These are phyloP conservation scores for Lapara coniferarum DNA, from an alignment of 2,888 invertebrate genomes.

Conservation along the genomic window DNA sequence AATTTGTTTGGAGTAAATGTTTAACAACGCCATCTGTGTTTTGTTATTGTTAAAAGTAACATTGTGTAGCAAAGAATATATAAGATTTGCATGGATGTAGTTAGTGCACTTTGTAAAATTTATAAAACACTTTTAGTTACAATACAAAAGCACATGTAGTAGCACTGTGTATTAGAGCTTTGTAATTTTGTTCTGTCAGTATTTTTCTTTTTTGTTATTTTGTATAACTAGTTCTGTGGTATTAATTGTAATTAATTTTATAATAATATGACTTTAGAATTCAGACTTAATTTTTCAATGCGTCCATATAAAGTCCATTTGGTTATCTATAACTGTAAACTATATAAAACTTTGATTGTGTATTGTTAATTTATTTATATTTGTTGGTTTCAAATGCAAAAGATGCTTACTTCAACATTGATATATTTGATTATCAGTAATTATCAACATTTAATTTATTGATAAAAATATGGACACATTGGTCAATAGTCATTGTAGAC, in stretches of 20 bases:
- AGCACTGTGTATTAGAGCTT: constrained; percentile 9
- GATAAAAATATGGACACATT: constrained; percentile 6
- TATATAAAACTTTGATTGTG: too few species aligned
- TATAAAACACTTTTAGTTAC: constrained; percentile 3
- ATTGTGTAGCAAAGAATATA: constrained; percentile 11
- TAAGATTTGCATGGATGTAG: not conserved
- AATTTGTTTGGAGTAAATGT: not conserved
- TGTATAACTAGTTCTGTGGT: not conserved
- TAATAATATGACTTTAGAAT: not conserved
- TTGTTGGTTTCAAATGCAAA: too few species aligned
- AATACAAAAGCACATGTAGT: constrained; percentile 2
- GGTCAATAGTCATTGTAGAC: not conserved
- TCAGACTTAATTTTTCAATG: not conserved
- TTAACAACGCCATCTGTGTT: constrained; percentile 20
- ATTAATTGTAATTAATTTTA: not conserved
- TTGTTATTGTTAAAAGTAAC: not conserved
- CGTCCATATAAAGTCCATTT: not conserved
- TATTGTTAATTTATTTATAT: too few species aligned
- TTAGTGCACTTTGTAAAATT: constrained; percentile 19
- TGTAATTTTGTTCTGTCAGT: constrained; percentile 7
- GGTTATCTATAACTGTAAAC: not conserved
- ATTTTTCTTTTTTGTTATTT: constrained; percentile 9
- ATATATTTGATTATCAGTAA: not conserved
- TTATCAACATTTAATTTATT: too few species aligned
- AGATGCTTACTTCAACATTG: too few species aligned